Evolutionary conservation across 2,888 invertebrate genomes (phyloP).

Genomic region (Globia sparganii): DNA sequence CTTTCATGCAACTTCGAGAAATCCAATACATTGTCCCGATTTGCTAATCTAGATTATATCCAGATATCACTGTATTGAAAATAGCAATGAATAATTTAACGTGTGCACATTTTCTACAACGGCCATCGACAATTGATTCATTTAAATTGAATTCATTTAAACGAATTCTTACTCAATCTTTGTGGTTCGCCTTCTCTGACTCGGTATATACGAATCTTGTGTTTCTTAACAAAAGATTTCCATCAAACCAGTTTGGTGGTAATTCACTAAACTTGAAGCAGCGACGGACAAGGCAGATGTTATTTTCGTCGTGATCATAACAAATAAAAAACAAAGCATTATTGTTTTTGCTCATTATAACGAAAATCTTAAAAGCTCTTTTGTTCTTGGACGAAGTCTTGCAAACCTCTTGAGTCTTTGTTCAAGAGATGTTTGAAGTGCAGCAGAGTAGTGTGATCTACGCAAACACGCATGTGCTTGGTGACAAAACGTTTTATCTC

Average conservation of each 20-base stretch:
- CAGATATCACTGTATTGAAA: constrained; percentile 38
- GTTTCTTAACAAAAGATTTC: constrained; percentile 72
- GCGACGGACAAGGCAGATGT: constrained; percentile 71
- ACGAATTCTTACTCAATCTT: constrained; percentile 69
- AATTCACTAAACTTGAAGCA: constrained; percentile 70
- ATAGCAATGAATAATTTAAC: constrained; percentile 45
- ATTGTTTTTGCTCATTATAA: constrained; percentile 67
- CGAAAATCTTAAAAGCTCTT: constrained; percentile 63
- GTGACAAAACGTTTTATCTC: constrained; percentile 80
- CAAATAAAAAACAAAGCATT: constrained; percentile 66
- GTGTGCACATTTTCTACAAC: constrained; percentile 51
- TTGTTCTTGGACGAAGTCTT: constrained; percentile 62
- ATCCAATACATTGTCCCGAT: constrained; percentile 12
- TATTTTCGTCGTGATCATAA: constrained; percentile 73
- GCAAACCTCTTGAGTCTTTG: constrained; percentile 63
- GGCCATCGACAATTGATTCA: constrained; percentile 57
- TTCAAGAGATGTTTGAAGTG: constrained; percentile 63
- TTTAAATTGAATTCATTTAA: constrained; percentile 69
- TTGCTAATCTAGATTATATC: constrained; percentile 37
- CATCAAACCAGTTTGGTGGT: constrained; percentile 73
- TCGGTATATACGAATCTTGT: constrained; percentile 63
- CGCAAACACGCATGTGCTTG: constrained; percentile 82
- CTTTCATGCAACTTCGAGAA: constrained; percentile 39
- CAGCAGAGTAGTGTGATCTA: constrained; percentile 70
- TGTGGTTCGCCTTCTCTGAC: constrained; percentile 52